These are phyloP conservation scores for Oceanodroma tethys DNA, from an alignment of 2,113 vertebrate species.

Conservation along the genomic window DNA sequence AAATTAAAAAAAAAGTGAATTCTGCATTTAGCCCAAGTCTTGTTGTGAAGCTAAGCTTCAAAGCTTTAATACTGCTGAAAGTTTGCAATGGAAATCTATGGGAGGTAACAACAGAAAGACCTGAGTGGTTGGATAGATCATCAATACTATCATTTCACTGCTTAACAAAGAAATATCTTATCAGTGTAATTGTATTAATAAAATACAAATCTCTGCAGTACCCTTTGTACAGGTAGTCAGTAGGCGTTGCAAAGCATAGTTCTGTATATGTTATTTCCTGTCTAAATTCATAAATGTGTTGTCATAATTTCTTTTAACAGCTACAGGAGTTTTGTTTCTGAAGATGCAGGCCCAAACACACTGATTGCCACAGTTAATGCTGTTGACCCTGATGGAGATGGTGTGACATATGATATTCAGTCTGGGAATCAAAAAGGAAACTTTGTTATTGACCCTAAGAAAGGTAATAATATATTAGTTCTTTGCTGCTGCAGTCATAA, in stretches of 20 bases:
- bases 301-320: conserved; percentile 59
- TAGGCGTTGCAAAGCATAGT: not conserved
- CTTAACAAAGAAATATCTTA: not conserved
- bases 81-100: not conserved
- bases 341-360: conserved; percentile 87
- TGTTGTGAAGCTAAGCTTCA: not conserved
- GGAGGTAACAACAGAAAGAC: not conserved
- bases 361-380: conserved; percentile 85
- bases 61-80: not conserved
- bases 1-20: not conserved
- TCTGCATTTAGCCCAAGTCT: not conserved
- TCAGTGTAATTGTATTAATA: not conserved
- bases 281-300: not conserved
- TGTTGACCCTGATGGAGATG: conserved; percentile 87
- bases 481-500: not conserved
- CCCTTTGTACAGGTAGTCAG: not conserved
- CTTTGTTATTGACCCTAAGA: conserved; percentile 87
- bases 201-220: not conserved
- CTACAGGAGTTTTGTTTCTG: conserved; percentile 88
- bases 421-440: conserved; percentile 84
- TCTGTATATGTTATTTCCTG: not conserved
- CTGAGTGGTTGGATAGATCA: not conserved
- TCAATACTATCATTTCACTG: not conserved
- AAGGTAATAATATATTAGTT: conserved; percentile 71
- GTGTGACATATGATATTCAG: conserved; percentile 81